phyloP scores from a whole-genome alignment of 2,113 vertebrate species.

The Nothobranchius kuhntae region DNA sequence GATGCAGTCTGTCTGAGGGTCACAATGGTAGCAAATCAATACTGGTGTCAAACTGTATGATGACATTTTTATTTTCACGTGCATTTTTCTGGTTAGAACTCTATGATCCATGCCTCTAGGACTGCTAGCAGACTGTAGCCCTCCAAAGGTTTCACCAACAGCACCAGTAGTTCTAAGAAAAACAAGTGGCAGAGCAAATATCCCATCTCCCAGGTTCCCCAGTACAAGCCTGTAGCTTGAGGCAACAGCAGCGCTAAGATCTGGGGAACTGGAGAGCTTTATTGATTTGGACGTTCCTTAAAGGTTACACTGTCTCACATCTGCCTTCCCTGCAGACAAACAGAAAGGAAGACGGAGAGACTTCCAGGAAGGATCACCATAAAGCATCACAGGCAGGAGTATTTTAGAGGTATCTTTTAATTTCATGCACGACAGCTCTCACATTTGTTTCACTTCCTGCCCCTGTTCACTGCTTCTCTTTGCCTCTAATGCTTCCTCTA shows the following conservation, averaged over 20 bases:
- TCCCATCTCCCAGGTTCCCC: constrained; percentile 40
- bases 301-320: constrained; percentile 70
- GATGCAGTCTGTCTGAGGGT: background rate
- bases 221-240: constrained; percentile 38
- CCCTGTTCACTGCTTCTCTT: constrained; percentile 5
- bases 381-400: constrained; percentile 58
- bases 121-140: constrained; percentile 19
- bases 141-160: constrained; percentile 37
- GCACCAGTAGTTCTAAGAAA: constrained; percentile 47
- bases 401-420: constrained; percentile 79
- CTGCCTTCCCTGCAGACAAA: constrained; percentile 61
- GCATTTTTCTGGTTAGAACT: constrained; percentile 4
- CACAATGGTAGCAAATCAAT: constrained; percentile 12
- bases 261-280: constrained; percentile 56
- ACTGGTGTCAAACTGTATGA: background rate
- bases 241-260: constrained; percentile 57
- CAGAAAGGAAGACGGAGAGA: constrained; percentile 50
- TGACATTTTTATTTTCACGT: constrained; percentile 1
- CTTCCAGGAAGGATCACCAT: constrained; percentile 38
- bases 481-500: constrained; percentile 34
- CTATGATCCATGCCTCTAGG: background rate
- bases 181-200: constrained; percentile 50
- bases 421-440: constrained; percentile 80
- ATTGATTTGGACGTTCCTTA: constrained; percentile 72
- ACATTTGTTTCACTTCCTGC: constrained; percentile 74